These are phyloP conservation scores for Maconellicoccus hirsutus DNA, from an alignment of 1,140 invertebrate genomes.

Conservation along the genomic window DNA sequence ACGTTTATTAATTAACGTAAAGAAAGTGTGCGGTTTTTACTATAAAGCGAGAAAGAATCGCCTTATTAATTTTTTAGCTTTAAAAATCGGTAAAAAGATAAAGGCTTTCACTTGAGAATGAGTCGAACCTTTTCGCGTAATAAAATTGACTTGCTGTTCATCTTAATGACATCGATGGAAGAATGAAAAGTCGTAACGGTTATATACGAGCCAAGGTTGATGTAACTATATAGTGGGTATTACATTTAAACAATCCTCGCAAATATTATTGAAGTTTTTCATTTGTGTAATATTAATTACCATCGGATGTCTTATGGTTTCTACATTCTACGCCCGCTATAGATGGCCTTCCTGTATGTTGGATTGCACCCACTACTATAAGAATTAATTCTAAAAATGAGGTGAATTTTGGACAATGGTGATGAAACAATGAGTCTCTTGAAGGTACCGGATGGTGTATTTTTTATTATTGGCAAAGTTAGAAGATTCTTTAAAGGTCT, in stretches of 20 bases:
- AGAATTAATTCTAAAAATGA: no score
- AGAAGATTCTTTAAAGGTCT: no score
- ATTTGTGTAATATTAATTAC: not conserved
- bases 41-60: not conserved
- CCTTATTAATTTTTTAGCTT: not conserved
- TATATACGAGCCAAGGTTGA: not conserved
- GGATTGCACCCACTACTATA: no score
- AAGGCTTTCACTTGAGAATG: not conserved
- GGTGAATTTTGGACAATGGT: no score
- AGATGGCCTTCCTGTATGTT: no score
- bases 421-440: no score
- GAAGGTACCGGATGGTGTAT: no score
- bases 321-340: no score
- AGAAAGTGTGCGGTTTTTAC: not conserved
- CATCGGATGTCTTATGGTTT: not conserved
- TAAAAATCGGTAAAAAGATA: not conserved
- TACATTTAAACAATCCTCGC: not conserved
- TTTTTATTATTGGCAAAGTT: no score
- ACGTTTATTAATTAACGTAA: slow-evolving; percentile 9
- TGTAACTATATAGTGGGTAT: not conserved
- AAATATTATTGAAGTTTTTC: not conserved
- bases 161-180: not conserved
- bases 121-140: not conserved
- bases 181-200: not conserved
- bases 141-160: not conserved